Evolutionary conservation across 2,888 invertebrate species (phyloP).

Genomic region (Andrena haemorrhoa): DNA sequence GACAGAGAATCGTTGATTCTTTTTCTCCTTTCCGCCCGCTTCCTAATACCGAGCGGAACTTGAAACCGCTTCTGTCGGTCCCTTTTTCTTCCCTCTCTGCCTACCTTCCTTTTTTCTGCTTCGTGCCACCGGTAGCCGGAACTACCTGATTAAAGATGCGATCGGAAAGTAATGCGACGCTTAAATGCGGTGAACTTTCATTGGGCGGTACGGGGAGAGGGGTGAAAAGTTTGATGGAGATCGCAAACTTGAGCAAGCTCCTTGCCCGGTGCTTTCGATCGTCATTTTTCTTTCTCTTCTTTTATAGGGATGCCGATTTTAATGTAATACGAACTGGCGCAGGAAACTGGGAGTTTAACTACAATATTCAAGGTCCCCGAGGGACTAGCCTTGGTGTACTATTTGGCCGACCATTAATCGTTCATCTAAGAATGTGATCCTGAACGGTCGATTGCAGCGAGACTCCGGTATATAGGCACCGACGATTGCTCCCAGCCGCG

Average conservation of each 20-base stretch:
- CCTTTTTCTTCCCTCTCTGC: background rate
- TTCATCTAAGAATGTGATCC: background rate
- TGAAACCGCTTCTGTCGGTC: background rate
- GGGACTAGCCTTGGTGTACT: background rate
- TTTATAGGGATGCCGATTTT: background rate
- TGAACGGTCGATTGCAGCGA: background rate
- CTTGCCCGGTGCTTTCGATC: background rate
- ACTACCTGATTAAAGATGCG: conserved; percentile 31
- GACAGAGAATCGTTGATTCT: conserved; percentile 47
- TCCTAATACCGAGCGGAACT: conserved; percentile 10
- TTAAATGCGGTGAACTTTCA: background rate
- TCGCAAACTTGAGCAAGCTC: background rate
- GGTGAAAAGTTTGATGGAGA: background rate
- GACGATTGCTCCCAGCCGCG: no score
- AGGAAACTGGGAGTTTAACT: background rate
- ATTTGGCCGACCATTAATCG: background rate
- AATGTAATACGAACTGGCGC: background rate
- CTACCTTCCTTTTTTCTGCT: background rate
- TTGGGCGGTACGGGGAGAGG: background rate
- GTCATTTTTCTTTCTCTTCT: background rate
- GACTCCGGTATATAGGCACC: no score
- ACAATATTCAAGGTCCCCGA: background rate
- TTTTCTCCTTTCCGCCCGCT: background rate
- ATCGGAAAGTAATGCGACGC: conserved; percentile 4
- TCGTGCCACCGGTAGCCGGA: background rate